A percentile compares a stretch with the other conserved stretches of the same genome.
These are phyloP conservation scores for Rhamnusium bicolor DNA, from an alignment of 2,888 invertebrate genomes.

Conservation along the genomic window DNA sequence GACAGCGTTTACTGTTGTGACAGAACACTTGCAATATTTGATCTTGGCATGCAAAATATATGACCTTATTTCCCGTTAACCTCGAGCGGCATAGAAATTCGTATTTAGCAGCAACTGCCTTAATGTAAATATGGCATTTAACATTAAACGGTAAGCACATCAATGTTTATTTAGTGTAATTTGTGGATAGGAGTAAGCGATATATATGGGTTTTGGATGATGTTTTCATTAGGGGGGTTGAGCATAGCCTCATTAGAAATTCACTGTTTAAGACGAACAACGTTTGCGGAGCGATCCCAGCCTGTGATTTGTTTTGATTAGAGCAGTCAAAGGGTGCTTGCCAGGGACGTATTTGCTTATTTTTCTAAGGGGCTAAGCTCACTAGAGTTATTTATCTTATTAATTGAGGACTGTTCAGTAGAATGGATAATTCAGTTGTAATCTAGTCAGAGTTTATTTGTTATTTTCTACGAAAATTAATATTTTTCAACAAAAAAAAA, in stretches of 20 bases:
- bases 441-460: too few relatives aligned
- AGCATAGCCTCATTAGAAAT: slow-evolving; percentile 41
- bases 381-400: neutral
- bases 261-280: slow-evolving; percentile 46
- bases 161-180: slow-evolving; percentile 32
- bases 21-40: neutral
- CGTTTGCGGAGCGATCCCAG: slow-evolving; percentile 41
- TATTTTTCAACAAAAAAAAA: too few relatives aligned
- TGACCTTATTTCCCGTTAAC: neutral
- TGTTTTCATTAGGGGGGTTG: slow-evolving; percentile 38
- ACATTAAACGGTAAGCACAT: slow-evolving; percentile 13
- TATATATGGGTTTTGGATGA: slow-evolving; percentile 35
- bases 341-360: slow-evolving; percentile 16
- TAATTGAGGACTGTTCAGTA: too few relatives aligned
- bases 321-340: slow-evolving; percentile 45
- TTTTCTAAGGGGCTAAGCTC: neutral
- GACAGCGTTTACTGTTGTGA: too few relatives aligned
- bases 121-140: slow-evolving; percentile 23
- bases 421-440: too few relatives aligned
- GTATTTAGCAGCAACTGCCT: neutral
- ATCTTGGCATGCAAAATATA: neutral
- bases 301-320: slow-evolving; percentile 57
- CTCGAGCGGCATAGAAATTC: neutral
- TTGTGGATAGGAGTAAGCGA: slow-evolving; percentile 23
- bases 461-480: too few relatives aligned